Evolutionary conservation across 2,113 vertebrate species (phyloP).

Genomic region (Halichoerus grypus): DNA sequence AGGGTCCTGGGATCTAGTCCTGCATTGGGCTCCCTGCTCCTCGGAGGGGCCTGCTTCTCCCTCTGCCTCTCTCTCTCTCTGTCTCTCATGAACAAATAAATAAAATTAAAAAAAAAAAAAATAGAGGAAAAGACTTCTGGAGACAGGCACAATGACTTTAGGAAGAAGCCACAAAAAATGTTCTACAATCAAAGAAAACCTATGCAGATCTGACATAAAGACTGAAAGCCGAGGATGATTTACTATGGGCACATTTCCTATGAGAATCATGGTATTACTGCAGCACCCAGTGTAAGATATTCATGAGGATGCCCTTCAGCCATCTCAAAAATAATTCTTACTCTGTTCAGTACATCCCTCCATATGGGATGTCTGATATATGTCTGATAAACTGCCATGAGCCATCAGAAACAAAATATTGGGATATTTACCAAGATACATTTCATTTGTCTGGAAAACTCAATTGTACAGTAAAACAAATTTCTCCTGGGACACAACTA

Average conservation of each 20-base stretch:
- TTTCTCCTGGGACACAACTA: not conserved
- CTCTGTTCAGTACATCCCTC: not conserved
- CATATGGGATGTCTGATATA: not conserved
- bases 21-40: too few species aligned
- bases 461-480: not conserved
- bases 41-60: too few species aligned
- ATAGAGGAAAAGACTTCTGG: not conserved
- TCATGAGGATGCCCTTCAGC: not conserved
- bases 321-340: not conserved
- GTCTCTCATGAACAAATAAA: too few species aligned
- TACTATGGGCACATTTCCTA: not conserved
- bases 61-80: too few species aligned
- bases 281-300: not conserved
- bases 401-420: slow-evolving; percentile 6
- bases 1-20: too few species aligned
- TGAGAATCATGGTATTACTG: not conserved
- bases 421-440: not conserved
- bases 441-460: not conserved
- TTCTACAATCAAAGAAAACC: not conserved
- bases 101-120: not conserved
- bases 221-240: not conserved
- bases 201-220: not conserved
- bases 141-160: not conserved
- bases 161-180: not conserved
- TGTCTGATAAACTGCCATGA: not conserved